A percentile compares a stretch with the other conserved stretches of the same genome.
phyloP scores from a whole-genome alignment of 2,113 vertebrate genomes.

The Arvicanthis niloticus region DNA sequence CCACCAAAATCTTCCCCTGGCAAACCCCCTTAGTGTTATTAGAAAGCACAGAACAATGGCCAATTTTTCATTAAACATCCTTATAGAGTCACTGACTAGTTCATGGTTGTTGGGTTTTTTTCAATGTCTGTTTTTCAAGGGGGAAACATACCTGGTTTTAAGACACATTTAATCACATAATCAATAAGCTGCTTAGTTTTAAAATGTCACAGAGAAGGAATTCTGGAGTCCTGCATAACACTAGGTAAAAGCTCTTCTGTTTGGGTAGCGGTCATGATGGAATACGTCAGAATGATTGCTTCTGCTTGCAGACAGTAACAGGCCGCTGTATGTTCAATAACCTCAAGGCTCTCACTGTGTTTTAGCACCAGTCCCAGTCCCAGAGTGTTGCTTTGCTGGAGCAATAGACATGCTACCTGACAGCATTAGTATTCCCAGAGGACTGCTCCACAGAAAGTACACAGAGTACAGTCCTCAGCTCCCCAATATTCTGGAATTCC shows the following conservation, averaged over 20 bases:
- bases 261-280: slow-evolving; percentile 40
- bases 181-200: slow-evolving; percentile 87
- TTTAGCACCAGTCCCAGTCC: background rate
- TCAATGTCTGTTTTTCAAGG: slow-evolving; percentile 74
- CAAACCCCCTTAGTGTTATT: slow-evolving; percentile 28
- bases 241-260: slow-evolving; percentile 64
- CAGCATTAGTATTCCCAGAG: background rate
- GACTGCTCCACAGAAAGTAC: background rate
- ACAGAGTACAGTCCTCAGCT: background rate
- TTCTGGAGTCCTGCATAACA: slow-evolving; percentile 61
- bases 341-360: slow-evolving; percentile 16
- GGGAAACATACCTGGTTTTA: slow-evolving; percentile 87
- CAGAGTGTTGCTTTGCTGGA: background rate
- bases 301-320: slow-evolving; percentile 24
- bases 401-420: background rate
- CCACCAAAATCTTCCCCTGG: background rate
- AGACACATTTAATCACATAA: slow-evolving; percentile 81
- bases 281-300: slow-evolving; percentile 46
- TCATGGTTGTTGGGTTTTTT: background rate
- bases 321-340: slow-evolving; percentile 11
- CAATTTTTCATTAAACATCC: slow-evolving; percentile 72
- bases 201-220: slow-evolving; percentile 80
- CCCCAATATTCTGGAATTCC: background rate
- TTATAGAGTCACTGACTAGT: slow-evolving; percentile 82
- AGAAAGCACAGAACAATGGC: slow-evolving; percentile 23